Conservation (phyloP, 2,797 vertebrate genomes). For the Eulemur rubriventer region DNA sequence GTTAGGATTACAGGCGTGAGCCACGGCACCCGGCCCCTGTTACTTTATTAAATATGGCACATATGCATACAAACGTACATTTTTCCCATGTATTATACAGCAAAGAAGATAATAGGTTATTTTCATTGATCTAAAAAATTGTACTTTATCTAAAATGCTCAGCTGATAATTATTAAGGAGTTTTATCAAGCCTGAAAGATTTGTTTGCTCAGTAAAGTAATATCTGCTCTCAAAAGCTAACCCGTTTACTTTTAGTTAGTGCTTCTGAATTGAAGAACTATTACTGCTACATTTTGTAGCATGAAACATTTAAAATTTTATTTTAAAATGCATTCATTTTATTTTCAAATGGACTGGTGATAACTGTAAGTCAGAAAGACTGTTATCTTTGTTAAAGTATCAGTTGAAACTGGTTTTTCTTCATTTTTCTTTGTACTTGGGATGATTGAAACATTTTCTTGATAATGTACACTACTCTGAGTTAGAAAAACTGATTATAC, state of each 20-base stretch:
- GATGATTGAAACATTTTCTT: slow-evolving; percentile 50
- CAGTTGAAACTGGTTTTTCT: slow-evolving; percentile 6
- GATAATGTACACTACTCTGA: not conserved
- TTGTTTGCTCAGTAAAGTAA: slow-evolving; percentile 15
- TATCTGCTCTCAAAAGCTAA: not conserved
- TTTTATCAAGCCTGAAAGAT: slow-evolving; percentile 18
- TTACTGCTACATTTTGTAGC: slow-evolving; percentile 14
- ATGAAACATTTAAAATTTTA: slow-evolving; percentile 2
- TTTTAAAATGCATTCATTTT: not conserved
- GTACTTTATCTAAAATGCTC: not conserved
- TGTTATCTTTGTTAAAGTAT: not conserved
- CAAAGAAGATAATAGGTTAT: not conserved
- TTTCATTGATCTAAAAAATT: slow-evolving; percentile 27
- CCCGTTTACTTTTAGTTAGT: slow-evolving; percentile 3
- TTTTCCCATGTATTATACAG: not conserved
- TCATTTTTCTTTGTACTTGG: slow-evolving; percentile 55
- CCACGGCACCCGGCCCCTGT: not conserved
- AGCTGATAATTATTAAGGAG: not conserved
- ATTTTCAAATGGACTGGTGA: slow-evolving; percentile 8
- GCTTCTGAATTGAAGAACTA: not conserved
- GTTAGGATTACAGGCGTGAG: no score
- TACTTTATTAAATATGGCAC: not conserved
- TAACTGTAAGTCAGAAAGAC: not conserved
- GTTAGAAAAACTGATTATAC: slow-evolving; percentile 60
- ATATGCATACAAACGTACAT: not conserved